Evolutionary conservation across 2,888 invertebrate genomes (phyloP), one percentile per base, ranked within the genome.

Genomic region (Polietes domitor): DNA sequence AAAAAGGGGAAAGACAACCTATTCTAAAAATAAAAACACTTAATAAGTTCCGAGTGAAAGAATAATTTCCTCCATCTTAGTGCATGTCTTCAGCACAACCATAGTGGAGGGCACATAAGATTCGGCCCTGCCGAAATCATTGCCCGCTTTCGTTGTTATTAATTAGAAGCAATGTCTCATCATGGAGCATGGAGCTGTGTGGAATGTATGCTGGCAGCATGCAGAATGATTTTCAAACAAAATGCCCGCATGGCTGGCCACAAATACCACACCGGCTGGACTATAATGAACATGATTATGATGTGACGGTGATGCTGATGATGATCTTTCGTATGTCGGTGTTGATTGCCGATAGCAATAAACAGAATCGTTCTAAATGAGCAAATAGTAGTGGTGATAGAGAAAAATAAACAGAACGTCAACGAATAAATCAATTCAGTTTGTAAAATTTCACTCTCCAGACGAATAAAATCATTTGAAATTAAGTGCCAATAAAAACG

Each of bases 401-500:
- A 21, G 21, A 21, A 41, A 37, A 70, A 76, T 77, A 68, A 61
- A 73, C 77, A 77, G 41, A 53, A 9, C 68, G 58, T 70, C 61
- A 50, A 37, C 41, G 28, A 70, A 77, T 77, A 61, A 77, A 81
- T 73, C 77, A 73, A 73, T 41, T 74, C 41, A 71, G 63, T 26
- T 24, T 63, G 43, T 50, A 71, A 72, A 70, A 17, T 32, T 32
- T 63, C 43, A 43, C 58, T 61, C 24, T 73, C 41, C n/a, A 21
- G 9, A 26, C 9, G 17, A 58, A 58, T 73, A 58, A 73, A 73
- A 58, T n/a, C 24, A 43, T 77, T 76, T 63, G 17, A 73, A 26
- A 58, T 76, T 76, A 73, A 76, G 72, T 79, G 78, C 78, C 72
- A 78, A 76, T 82, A 58, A 65, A 78, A 72, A 76, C 15, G 72